A percentile compares a stretch with the other conserved stretches of the same genome.
Evolutionary conservation across 1,140 invertebrate species (phyloP).

Genomic region (Chelonus insularis): DNA sequence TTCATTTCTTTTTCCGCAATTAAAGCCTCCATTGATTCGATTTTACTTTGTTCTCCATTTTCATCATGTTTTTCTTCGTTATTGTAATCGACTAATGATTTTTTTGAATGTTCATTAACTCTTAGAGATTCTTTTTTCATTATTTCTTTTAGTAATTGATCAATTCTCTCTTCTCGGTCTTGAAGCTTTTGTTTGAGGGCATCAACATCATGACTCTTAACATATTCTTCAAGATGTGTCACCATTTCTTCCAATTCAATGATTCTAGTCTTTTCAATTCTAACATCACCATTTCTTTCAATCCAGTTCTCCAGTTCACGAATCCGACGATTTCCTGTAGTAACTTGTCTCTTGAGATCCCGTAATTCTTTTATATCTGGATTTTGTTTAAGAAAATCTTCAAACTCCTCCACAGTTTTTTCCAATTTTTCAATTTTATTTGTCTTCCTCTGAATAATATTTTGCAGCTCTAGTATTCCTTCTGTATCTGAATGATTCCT

Average conservation of each 20-base stretch:
- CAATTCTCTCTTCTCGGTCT: conserved; percentile 48
- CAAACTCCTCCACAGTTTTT: conserved; percentile 50
- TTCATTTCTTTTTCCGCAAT: conserved; percentile 41
- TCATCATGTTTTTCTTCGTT: background rate
- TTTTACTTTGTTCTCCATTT: background rate
- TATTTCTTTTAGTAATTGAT: conserved; percentile 42
- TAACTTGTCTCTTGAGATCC: conserved; percentile 40
- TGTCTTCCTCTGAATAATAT: conserved; percentile 64
- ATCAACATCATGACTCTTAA: conserved; percentile 49
- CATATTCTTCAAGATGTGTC: conserved; percentile 49
- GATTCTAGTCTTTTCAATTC: conserved; percentile 46
- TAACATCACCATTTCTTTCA: conserved; percentile 38
- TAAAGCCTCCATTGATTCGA: conserved; percentile 19
- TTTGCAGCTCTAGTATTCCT: conserved; percentile 60
- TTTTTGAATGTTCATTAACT: conserved; percentile 16
- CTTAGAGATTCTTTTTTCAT: conserved; percentile 32
- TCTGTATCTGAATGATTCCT: conserved; percentile 62
- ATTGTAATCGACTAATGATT: background rate
- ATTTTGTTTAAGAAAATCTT: conserved; percentile 46
- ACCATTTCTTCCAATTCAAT: conserved; percentile 52
- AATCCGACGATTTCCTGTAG: conserved; percentile 36
- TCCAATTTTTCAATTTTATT: conserved; percentile 78
- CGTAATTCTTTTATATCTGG: conserved; percentile 50
- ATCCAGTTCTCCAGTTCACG: conserved; percentile 48
- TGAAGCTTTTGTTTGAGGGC: conserved; percentile 47